Base-by-base conservation (phyloP, 2,113 vertebrate species). In the Tenrec ecaudatus region DNA sequence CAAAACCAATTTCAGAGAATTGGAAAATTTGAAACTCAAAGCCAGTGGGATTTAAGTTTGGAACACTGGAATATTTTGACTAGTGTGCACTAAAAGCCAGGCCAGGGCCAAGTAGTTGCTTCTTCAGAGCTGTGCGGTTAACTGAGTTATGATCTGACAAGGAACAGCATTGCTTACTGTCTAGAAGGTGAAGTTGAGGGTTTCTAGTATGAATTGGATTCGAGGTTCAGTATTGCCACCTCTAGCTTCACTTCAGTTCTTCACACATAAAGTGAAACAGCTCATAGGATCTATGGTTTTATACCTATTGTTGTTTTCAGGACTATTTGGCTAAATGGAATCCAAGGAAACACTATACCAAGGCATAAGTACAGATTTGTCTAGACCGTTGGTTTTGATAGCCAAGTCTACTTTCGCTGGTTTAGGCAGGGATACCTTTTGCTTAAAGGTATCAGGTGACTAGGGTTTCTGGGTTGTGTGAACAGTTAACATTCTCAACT, bases 291-390 rank as follows among this genome's bases (percentile, higher is more conserved):
- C 4, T 40, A 31, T 86, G 25, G 1, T 33, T 20, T 88, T 38
- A 25, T 10, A 33, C 31, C 62, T 64, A 68, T 77, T 68, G 14
- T 68, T 68, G 29, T 68, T 9, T 36, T 53, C 3, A 22, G 43
- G 62, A 53, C 19, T 84, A 11, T 66, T 82, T 84, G 84, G 58
- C 68, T 92, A 62, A 68, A 84, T 80, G 83, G 83, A 60, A 62
- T 90, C 12, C 4, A 53, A 53, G 43, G 31, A 84, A 88, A 57
- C 7, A 31, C 3, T 31, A 43, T 4, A 19, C 20, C 11, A 68
- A 47, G 75, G 40, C 29, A 19, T 73, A 47, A 87, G 47, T 33
- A 5, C 12, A 68, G 66, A 88, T 88, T 58, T 82, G 27, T 43
- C 43, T 4, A 36, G 33, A 33, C 16, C 66, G 33, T 83, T 22